Base-by-base conservation (phyloP, 2,113 vertebrate species). In the Protobothrops mucrosquamatus region DNA sequence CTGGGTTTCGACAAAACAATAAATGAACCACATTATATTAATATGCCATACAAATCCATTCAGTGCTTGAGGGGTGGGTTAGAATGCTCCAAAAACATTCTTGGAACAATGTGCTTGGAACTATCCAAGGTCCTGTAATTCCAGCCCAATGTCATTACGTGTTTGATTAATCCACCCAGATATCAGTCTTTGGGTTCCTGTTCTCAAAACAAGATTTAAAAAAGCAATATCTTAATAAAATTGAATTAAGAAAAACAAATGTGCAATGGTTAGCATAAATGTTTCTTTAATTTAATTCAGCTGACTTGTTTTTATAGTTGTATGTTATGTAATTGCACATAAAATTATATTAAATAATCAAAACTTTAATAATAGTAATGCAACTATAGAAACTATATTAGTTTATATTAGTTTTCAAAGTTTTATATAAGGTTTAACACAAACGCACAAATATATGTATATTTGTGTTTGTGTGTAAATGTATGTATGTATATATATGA, bases 51-150 rank as follows among this genome's bases (percentile, higher is more conserved):
- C 18, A 81, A 81, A 39, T 81, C 18, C 18, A 43, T 43, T 81
- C 69, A 39, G 74, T 22, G 34, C 43, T 81, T 81, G 74, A 4
- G 14, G 2, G 18, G 15, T 39, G 15, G 69, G 12, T 69, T 81
- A 81, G 34, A 81, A 39, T 20, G 34, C 1, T 81, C 6, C 0
- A 39, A 22, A 20, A 81, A 22, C 74, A 81, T 43, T 81, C 74
- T 81, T 43, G 39, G 23, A 61, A 43, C 61, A 29, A 52, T 90
- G 18, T 90, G 18, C 9, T 52, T 74, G 61, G 48, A 54, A 22
- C 89, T 90, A 90, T 74, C 89, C 89, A 90, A 90, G 61, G 61
- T 69, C 59, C 89, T 90, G 89, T 90, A 74, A 90, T 10, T 52
- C 29, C 59, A 90, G 4, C 48, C 61, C 46, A n/a, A 54, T 51